Evolutionary conservation across 2,113 vertebrate species (phyloP), one percentile per base, ranked within the genome.

Genomic region (Elaphurus davidianus): DNA sequence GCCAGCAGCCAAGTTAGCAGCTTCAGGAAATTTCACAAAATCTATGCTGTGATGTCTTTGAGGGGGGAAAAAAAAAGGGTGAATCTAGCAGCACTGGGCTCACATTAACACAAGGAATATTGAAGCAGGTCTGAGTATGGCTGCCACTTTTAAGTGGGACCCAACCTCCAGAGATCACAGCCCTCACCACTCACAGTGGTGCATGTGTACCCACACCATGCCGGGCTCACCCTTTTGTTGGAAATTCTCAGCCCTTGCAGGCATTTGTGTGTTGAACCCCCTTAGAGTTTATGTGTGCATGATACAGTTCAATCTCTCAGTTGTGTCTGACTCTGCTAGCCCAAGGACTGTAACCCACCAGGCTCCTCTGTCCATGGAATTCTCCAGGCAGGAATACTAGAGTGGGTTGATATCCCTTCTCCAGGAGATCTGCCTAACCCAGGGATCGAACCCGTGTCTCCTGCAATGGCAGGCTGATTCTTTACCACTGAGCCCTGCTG

Each of bases 131-230:
- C 45, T 57, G 88, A 76, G 2, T 12, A 23, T 10, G 57, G 36
- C 12, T 5, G 33, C 30, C 3, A 6, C 6, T 15, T 71, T 60
- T 16, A 36, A 40, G 12, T 19, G 11, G 25, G 30, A 0, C 2
- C 7, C 17, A 2, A 17, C 23, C 52, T 36, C 50, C 0, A 25
- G 25, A 7, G 57, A 55, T 36, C 64, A 71, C 25, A 6, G 12
- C 19, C 19, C n/a, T 76, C 23, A 54, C 3, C 16, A 15, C 9
- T 62, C 36, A 23, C 1, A 11, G 2, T 6, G 19, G 17, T 36
- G 3, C 4, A 5, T 10, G 9, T 19, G 25, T 4, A 4, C 1
- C 43, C 15, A 28, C 0, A 7, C 4, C 0, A 5, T 6, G 14
- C 33, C 45, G 45, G 17, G 16, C 17, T n/a, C 10, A 15, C 14